These are phyloP conservation scores for Frieseomelitta varia DNA, from an alignment of 1,140 invertebrate genomes.

Conservation along the genomic window DNA sequence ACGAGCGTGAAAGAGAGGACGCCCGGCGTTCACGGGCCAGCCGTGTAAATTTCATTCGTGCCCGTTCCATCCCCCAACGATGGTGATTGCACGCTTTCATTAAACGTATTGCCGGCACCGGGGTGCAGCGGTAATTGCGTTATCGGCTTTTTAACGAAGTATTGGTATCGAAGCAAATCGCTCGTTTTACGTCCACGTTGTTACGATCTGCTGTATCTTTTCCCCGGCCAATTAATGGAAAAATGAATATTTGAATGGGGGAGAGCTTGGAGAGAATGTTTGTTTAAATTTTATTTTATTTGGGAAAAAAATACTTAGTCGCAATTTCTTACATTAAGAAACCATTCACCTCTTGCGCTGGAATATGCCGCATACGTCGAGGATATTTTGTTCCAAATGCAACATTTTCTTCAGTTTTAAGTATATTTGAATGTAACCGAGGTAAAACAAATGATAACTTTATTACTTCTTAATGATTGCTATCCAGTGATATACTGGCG, in stretches of 20 bases:
- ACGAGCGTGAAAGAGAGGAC: slow-evolving; percentile 10
- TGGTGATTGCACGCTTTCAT: slow-evolving; percentile 30
- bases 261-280: too few relatives aligned
- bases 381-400: too few relatives aligned
- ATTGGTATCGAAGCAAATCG: slow-evolving; percentile 30
- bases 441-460: too few relatives aligned
- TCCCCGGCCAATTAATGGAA: background rate
- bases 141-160: slow-evolving; percentile 15
- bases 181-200: background rate
- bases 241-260: background rate
- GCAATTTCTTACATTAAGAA: too few relatives aligned
- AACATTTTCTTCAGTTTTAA: too few relatives aligned
- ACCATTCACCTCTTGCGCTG: too few relatives aligned
- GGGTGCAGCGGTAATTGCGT: background rate
- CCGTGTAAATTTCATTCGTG: background rate
- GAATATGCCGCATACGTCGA: too few relatives aligned
- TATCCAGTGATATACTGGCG: too few relatives aligned
- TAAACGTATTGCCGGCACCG: slow-evolving; percentile 14
- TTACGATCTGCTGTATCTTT: background rate
- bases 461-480: too few relatives aligned
- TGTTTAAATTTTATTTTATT: too few relatives aligned
- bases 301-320: too few relatives aligned
- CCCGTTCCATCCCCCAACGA: background rate
- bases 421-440: too few relatives aligned
- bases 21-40: background rate